phyloP scores from a whole-genome alignment of 2,888 invertebrate genomes.

The Tiliacea citrago region DNA sequence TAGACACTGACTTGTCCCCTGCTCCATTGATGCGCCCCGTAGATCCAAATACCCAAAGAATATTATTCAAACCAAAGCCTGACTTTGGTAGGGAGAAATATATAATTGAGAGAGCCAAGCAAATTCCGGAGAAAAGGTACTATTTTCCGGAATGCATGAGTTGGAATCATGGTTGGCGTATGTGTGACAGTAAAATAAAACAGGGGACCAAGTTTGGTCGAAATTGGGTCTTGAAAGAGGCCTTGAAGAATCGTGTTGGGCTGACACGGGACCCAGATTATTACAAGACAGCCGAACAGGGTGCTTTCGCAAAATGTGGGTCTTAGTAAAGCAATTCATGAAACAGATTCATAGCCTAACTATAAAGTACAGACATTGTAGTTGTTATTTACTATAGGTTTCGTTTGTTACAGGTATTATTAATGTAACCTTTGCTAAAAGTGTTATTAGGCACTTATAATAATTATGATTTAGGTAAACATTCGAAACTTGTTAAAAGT shows the following conservation, averaged over 20 bases:
- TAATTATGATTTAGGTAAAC: background rate
- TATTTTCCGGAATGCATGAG: constrained; percentile 74
- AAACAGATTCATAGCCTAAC: background rate
- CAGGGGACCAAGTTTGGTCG: constrained; percentile 68
- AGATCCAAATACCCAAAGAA: constrained; percentile 66
- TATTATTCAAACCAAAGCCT: constrained; percentile 73
- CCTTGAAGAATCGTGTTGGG: constrained; percentile 72
- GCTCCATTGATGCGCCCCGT: constrained; percentile 79
- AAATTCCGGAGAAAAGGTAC: constrained; percentile 74
- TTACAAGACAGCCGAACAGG: constrained; percentile 70
- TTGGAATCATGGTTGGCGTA: constrained; percentile 78
- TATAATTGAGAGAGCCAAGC: constrained; percentile 67
- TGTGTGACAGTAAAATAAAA: constrained; percentile 70
- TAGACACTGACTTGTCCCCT: constrained; percentile 67
- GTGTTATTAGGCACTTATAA: background rate
- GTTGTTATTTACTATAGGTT: background rate
- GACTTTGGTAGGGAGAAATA: constrained; percentile 73
- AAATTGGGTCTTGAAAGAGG: constrained; percentile 73
- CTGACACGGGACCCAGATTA: constrained; percentile 76
- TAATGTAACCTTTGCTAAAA: background rate
- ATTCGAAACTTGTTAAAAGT: background rate
- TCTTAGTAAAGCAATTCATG: background rate
- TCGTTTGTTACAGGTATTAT: constrained; percentile 1
- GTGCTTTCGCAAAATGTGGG: constrained; percentile 64
- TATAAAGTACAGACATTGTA: background rate